Percentiles rank a stretch among this genome's conserved stretches.
phyloP scores from a whole-genome alignment of 2,797 vertebrate genomes.

The Enoplosus armatus region DNA sequence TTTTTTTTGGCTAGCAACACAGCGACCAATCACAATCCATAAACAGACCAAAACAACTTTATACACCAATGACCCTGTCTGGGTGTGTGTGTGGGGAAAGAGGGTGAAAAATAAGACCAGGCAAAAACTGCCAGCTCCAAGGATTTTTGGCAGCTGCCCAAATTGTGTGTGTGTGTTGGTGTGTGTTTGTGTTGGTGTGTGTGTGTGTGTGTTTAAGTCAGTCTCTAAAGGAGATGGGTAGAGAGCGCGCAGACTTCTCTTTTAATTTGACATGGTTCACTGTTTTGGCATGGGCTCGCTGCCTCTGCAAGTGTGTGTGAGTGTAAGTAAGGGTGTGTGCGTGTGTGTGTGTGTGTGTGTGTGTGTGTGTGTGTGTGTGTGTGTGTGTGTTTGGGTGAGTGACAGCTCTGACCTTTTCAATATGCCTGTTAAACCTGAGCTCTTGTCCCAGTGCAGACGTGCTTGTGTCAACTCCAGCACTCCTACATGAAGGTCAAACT shows the following conservation, averaged over 20 bases:
- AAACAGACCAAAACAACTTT: conserved; percentile 86
- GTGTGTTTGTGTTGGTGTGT: conserved; percentile 33
- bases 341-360: conserved; percentile 7
- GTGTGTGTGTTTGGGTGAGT: conserved; percentile 72
- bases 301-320: conserved; percentile 46
- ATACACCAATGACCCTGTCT: conserved; percentile 78
- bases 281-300: conserved; percentile 71
- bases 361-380: conserved; percentile 37
- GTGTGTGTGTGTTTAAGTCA: conserved; percentile 37
- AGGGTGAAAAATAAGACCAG: conserved; percentile 75
- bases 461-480: conserved; percentile 85
- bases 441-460: conserved; percentile 83
- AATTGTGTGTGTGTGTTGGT: conserved; percentile 49
- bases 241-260: conserved; percentile 71
- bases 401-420: conserved; percentile 89
- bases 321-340: conserved; percentile 21
- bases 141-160: conserved; percentile 80
- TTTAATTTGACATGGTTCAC: conserved; percentile 85
- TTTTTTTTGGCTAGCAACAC: conserved; percentile 84
- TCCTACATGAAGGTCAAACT: conserved; percentile 86
- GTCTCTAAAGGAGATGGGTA: conserved; percentile 70
- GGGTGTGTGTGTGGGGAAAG: conserved; percentile 61
- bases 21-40: conserved; percentile 83
- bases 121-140: conserved; percentile 73
- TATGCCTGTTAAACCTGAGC: conserved; percentile 86